phyloP scores from a whole-genome alignment of 64 coral and sea anemone species.

The Actinia equina region DNA sequence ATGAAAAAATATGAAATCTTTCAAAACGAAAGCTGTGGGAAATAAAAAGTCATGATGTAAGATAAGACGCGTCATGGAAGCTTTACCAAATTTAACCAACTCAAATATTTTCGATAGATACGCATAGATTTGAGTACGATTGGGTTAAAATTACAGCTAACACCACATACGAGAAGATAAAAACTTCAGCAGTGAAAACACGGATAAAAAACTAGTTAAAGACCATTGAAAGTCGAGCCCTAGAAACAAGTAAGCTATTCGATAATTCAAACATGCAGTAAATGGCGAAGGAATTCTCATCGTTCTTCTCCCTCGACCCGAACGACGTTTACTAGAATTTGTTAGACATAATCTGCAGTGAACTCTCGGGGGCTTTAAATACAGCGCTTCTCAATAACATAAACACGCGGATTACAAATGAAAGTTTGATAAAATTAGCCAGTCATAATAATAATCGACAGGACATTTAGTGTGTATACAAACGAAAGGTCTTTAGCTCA shows the following conservation, averaged over 20 bases:
- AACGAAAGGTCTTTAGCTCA: background rate
- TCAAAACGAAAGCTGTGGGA: background rate
- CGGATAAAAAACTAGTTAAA: background rate
- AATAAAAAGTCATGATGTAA: background rate
- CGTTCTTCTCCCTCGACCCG: background rate
- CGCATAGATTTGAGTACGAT: background rate
- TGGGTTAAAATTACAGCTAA: background rate
- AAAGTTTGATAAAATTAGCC: background rate
- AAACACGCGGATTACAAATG: background rate
- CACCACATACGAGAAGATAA: background rate
- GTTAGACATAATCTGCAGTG: background rate
- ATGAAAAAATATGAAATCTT: background rate
- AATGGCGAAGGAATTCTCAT: background rate
- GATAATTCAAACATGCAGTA: background rate
- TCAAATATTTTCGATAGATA: background rate
- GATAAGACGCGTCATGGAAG: background rate
- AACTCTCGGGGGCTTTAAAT: background rate
- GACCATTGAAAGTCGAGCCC: background rate
- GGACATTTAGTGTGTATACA: background rate
- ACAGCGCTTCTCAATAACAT: background rate
- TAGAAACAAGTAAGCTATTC: too few species aligned
- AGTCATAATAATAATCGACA: constrained; percentile 6
- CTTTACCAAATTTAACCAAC: background rate
- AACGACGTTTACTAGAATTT: background rate
- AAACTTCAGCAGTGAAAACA: background rate